Base-by-base conservation (phyloP, 2,797 vertebrate species). In the Philypnodon macrostomus region DNA sequence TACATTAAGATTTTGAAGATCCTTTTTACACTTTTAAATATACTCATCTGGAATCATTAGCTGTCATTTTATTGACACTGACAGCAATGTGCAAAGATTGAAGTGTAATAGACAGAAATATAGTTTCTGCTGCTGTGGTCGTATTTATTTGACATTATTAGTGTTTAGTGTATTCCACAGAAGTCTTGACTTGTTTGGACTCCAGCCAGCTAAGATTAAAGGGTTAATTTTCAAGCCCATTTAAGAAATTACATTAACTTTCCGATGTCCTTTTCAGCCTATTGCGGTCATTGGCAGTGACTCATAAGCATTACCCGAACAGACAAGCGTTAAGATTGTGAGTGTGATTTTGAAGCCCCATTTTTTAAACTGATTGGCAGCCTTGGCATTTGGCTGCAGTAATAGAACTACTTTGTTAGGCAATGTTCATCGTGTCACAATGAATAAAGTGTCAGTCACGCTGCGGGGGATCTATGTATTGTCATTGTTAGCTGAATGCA, bases 211-310 rank as follows among this genome's bases (percentile, higher is more conserved):
- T n/a, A 17, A 76, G 73, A 79, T 75, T 51, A 66, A 26, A 45
- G 41, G n/a, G 33, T 69, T 26, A 39, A 63, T 57, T 70, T 67
- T 26, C 49, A 14, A 56, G 52, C 53, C 12, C 5, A 63, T 75
- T 63, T 53, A 57, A 29, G 26, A 69, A 62, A 86, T 79, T 59
- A 71, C 66, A 83, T 83, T 59, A 68, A 62, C 63, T 63, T 69
- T 47, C 48, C 55, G 73, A 83, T 82, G 79, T 75, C 81, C 82
- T 75, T 70, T 16, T 4, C 27, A 63, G 33, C 50, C 24, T 38
- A 31, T 2, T 2, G 17, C 18, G 60, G 51, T 59, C 27, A 42
- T 49, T 47, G 73, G 63, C 53, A 64, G 17, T 32, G 58, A 57
- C 14, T 70, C 54, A 12, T 70, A 59, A 53, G 35, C 36, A 67